phyloP scores from a whole-genome alignment of 2,797 vertebrate species.

The Erethizon dorsatum region DNA sequence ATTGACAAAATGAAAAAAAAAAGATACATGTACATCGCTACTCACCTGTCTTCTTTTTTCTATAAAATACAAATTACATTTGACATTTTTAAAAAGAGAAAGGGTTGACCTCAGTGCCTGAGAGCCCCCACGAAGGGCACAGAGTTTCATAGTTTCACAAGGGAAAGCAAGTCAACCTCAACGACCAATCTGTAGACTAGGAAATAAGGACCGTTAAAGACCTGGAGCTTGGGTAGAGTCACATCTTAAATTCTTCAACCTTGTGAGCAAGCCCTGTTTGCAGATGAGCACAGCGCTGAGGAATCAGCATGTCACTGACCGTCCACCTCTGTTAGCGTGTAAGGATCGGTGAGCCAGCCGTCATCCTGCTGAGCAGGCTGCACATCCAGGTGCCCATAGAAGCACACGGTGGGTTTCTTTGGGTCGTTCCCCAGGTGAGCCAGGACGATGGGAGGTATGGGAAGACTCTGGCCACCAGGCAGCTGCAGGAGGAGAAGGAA shows the following conservation, averaged over 20 bases:
- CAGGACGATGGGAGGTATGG: conserved; percentile 88
- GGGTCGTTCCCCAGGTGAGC: conserved; percentile 88
- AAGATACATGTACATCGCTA: neutral
- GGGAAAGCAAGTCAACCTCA: neutral
- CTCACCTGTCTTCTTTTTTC: neutral
- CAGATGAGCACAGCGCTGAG: rapidly evolving
- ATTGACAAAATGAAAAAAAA: neutral
- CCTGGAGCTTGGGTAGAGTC: neutral
- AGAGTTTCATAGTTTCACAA: neutral
- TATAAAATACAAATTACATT: neutral
- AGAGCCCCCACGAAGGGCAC: neutral
- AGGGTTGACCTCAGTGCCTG: rapidly evolving
- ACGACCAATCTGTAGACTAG: rapidly evolving
- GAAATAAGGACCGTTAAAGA: neutral
- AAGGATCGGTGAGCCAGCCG: conserved; percentile 90
- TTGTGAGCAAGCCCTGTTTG: neutral
- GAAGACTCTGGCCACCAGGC: conserved; percentile 85
- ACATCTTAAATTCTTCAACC: rapidly evolving
- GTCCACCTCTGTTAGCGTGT: conserved; percentile 87
- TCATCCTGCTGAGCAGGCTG: conserved; percentile 90
- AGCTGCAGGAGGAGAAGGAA: conserved; percentile 81
- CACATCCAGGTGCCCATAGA: conserved; percentile 92
- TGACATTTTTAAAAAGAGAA: neutral
- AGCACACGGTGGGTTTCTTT: conserved; percentile 89
- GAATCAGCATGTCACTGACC: conserved; percentile 79